A percentile compares a stretch with the other conserved stretches of the same genome.
Evolutionary conservation across 30 jellyfish, hydroid and myxozoan species (phyloP).

Genomic region (Pelagia noctiluca): DNA sequence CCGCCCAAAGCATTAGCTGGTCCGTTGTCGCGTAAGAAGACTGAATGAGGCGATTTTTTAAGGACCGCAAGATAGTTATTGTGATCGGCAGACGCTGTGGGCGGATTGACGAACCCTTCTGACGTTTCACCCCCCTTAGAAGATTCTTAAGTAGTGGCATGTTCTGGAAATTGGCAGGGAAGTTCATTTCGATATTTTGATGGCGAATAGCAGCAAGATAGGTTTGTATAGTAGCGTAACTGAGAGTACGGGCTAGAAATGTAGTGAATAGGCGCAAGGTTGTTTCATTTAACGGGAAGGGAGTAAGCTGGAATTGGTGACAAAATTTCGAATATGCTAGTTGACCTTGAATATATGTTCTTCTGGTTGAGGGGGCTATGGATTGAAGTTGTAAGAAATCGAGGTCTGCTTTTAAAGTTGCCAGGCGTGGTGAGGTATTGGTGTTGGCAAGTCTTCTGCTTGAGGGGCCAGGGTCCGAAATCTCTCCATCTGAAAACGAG

Average conservation of each 20-base stretch:
- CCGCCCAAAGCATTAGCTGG: conserved; percentile 17
- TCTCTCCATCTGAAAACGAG: not conserved
- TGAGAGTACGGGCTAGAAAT: not conserved
- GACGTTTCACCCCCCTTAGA: conserved; percentile 7
- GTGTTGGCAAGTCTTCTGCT: conserved; percentile 14
- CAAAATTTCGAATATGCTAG: not conserved
- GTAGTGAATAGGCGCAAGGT: not conserved
- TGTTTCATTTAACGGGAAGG: not conserved
- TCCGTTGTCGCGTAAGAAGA: not conserved
- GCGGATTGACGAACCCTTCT: not conserved
- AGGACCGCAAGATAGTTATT: not conserved
- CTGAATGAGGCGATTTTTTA: not conserved
- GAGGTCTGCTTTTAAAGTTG: not conserved
- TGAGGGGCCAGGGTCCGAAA: conserved; percentile 11
- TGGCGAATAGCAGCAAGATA: conserved; percentile 6
- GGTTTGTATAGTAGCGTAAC: not conserved
- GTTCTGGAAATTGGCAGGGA: not conserved
- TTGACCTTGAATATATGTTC: conserved; percentile 1
- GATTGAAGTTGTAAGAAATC: not conserved
- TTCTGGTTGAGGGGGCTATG: not conserved
- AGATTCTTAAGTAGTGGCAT: not conserved
- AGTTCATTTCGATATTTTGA: not conserved
- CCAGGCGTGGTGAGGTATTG: conserved; percentile 23
- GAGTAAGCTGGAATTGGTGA: not conserved
- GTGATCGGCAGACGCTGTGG: conserved; percentile 1